Conservation (phyloP, 2,113 vertebrate genomes). For the Lota lota region DNA sequence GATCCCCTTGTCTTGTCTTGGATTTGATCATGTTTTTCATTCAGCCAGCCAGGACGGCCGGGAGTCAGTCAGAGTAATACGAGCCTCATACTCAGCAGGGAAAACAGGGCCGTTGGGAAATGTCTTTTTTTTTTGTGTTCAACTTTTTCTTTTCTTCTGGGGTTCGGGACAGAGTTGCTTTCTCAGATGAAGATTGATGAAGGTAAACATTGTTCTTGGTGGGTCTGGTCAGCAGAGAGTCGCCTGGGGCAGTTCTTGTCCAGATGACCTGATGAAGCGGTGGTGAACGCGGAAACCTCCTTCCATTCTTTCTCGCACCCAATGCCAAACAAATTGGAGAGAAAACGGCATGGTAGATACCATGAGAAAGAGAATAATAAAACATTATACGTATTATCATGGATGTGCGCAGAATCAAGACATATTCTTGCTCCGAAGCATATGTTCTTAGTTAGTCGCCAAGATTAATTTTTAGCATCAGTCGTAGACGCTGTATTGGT, state of each 20-base stretch:
- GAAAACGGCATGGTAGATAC: conserved; percentile 5
- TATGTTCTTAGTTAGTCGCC: no score
- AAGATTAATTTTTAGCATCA: no score
- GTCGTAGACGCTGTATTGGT: no score
- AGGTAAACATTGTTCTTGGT: conserved; percentile 63
- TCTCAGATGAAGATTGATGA: conserved; percentile 46
- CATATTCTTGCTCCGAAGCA: no score
- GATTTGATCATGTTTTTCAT: no score
- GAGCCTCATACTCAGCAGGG: conserved; percentile 35
- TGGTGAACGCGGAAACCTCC: conserved; percentile 43
- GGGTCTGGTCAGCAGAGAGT: conserved; percentile 38
- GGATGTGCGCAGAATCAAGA: no score
- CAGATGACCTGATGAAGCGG: conserved; percentile 40
- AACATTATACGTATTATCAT: not conserved
- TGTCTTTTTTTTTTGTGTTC: conserved; percentile 11
- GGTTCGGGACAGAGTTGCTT: conserved; percentile 8
- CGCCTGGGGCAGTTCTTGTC: conserved; percentile 15
- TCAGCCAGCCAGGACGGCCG: conserved; percentile 5
- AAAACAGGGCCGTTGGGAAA: conserved; percentile 30
- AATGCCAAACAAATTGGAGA: conserved; percentile 46
- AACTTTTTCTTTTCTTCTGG: not conserved
- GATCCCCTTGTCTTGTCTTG: conserved; percentile 15
- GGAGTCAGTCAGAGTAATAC: conserved; percentile 34
- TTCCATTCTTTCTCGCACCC: conserved; percentile 21
- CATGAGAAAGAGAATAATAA: conserved; percentile 3